Base-by-base conservation (phyloP, 2,113 vertebrate species). In the Dipodomys spectabilis region DNA sequence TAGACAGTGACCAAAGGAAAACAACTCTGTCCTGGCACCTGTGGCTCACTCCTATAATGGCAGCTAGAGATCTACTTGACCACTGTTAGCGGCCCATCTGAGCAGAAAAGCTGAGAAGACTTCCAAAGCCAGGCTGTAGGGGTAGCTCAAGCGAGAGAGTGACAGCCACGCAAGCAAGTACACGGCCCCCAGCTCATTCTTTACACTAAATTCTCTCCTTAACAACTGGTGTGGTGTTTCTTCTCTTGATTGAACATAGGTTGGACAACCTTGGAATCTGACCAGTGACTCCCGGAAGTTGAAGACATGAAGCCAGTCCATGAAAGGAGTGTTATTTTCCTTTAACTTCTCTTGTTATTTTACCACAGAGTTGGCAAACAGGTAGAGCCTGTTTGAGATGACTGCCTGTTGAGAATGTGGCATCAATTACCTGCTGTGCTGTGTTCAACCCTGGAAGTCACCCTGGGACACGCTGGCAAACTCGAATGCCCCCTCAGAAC, bases 321-420 rank as follows among this genome's bases (percentile, higher is more conserved):
- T 81, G 79, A 80, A 83, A 79, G 44, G 72, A 49, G 65, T 45
- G 62, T 74, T 95, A 23, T 45, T 90, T 92, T 85, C 71, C 79
- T 35, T 83, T 39, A 44, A 64, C 32, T 92, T 87, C 65, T 62
- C 44, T 84, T 91, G 78, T 93, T 94, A 78, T 72, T 94, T 85
- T 87, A 90, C 69, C 57, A 23, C 74, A 32, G 78, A 90, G 65
- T 32, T 90, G 92, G 90, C 69, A 87, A 94, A 94, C 92, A 91
- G 73, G 73, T 90, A 92, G 93, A 94, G 45, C 39, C 53, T 57
- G 49, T 11, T 49, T 62, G 3, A 92, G 78, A 79, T 67, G 74
- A 90, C 74, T 57, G 87, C 64, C 45, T 86, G 81, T 30, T 81
- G 60, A 19, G 81, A 80, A 69, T 12, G 62, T 77, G 68, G 13